Conservation (phyloP, 2,797 vertebrate genomes). For the Jordanella pulchra region DNA sequence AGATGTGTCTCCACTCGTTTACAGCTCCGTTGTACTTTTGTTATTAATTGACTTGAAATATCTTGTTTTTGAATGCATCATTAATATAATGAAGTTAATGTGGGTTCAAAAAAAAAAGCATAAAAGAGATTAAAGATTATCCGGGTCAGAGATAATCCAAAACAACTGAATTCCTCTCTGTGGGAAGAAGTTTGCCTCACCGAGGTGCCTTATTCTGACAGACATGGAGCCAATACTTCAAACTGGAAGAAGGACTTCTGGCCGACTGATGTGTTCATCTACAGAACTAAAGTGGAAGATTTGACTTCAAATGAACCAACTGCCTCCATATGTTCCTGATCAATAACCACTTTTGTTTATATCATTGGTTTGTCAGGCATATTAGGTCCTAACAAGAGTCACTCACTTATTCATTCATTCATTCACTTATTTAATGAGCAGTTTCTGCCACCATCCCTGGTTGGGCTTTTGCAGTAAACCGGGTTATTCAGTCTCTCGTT, state of each 20-base stretch:
- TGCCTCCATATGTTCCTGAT: neutral
- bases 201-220: neutral
- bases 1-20: slow-evolving; percentile 54
- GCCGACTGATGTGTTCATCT: neutral
- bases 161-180: neutral
- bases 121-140: neutral
- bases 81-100: neutral
- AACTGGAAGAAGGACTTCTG: neutral
- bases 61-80: neutral
- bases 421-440: no score
- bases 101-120: neutral
- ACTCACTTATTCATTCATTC: neutral
- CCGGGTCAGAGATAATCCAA: neutral
- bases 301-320: neutral
- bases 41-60: neutral
- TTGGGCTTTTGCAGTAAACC: neutral
- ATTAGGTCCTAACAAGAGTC: neutral
- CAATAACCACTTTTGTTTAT: neutral
- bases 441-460: neutral
- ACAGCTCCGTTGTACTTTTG: slow-evolving; percentile 20
- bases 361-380: neutral
- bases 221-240: neutral
- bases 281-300: neutral
- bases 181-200: neutral
- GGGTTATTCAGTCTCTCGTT: neutral